These are phyloP conservation scores for Poeciliopsis infans DNA, from an alignment of 2,797 vertebrate genomes.

Conservation along the genomic window DNA sequence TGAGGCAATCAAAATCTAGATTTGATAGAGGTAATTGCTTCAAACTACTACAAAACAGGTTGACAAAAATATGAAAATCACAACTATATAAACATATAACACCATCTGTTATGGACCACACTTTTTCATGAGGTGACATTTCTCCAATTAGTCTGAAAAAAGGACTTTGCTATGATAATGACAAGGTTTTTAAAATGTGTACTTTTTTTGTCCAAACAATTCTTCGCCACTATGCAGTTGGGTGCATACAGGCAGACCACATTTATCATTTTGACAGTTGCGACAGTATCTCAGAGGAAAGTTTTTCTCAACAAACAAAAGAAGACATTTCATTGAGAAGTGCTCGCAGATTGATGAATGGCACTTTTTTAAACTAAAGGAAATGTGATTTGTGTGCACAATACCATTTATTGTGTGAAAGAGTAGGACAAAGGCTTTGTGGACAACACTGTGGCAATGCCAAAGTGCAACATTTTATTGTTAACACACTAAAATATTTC, in stretches of 20 bases:
- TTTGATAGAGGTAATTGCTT: not conserved
- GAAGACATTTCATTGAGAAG: not conserved
- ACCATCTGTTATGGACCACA: not conserved
- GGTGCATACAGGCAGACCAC: not conserved
- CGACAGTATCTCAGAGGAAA: not conserved
- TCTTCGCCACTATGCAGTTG: not conserved
- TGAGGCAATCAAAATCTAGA: not conserved
- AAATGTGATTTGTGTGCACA: not conserved
- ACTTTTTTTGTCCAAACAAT: not conserved
- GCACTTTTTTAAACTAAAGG: not conserved
- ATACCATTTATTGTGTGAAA: not conserved
- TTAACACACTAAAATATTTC: not conserved
- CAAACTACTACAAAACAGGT: not conserved
- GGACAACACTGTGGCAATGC: not conserved
- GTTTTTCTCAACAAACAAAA: slow-evolving; percentile 1
- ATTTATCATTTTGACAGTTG: slow-evolving; percentile 2
- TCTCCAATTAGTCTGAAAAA: not conserved
- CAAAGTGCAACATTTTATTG: not conserved
- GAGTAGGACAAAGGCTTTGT: not conserved
- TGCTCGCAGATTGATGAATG: not conserved
- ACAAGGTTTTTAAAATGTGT: not conserved
- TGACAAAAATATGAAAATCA: not conserved
- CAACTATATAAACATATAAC: not conserved
- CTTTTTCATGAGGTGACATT: not conserved
- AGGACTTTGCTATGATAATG: not conserved